These are phyloP conservation scores for Neuroterus valhalla DNA, from an alignment of 1,140 invertebrate species.

Conservation along the genomic window DNA sequence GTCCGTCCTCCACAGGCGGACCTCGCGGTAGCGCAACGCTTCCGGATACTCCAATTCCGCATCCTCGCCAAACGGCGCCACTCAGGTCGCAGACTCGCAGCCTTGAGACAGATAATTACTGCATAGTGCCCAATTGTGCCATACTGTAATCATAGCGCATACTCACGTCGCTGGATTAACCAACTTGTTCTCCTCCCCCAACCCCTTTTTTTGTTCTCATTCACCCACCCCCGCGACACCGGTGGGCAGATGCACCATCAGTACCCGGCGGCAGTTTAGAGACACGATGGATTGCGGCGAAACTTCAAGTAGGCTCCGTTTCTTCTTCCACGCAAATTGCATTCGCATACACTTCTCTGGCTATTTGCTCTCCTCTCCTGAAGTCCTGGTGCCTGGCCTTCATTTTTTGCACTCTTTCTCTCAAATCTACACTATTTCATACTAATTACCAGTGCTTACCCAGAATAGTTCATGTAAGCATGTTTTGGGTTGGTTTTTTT, in stretches of 20 bases:
- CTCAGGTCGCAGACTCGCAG: slow-evolving; percentile 17
- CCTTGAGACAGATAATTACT: slow-evolving; percentile 43
- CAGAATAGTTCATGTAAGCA: neutral
- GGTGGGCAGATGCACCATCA: slow-evolving; percentile 65
- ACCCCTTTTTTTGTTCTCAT: neutral
- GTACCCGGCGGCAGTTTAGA: slow-evolving; percentile 51
- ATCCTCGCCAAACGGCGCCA: slow-evolving; percentile 39
- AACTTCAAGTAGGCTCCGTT: slow-evolving; percentile 68
- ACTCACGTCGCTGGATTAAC: slow-evolving; percentile 38
- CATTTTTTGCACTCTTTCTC: slow-evolving; percentile 29
- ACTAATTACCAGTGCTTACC: slow-evolving; percentile 21
- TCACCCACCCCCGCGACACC: slow-evolving; percentile 44
- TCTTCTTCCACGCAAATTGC: slow-evolving; percentile 23
- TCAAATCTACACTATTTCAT: neutral
- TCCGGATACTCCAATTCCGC: slow-evolving; percentile 41
- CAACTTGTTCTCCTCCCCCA: slow-evolving; percentile 18
- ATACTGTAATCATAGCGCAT: slow-evolving; percentile 16
- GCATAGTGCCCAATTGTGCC: slow-evolving; percentile 34
- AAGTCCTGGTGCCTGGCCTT: neutral
- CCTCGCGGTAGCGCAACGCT: neutral
- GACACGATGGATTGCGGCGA: slow-evolving; percentile 72
- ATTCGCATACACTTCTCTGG: neutral
- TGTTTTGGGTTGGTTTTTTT: neutral
- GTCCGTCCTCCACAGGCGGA: slow-evolving; percentile 1
- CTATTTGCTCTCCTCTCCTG: neutral